Base-by-base conservation (phyloP, 2,888 invertebrate species). In the Cheilosia soror region DNA sequence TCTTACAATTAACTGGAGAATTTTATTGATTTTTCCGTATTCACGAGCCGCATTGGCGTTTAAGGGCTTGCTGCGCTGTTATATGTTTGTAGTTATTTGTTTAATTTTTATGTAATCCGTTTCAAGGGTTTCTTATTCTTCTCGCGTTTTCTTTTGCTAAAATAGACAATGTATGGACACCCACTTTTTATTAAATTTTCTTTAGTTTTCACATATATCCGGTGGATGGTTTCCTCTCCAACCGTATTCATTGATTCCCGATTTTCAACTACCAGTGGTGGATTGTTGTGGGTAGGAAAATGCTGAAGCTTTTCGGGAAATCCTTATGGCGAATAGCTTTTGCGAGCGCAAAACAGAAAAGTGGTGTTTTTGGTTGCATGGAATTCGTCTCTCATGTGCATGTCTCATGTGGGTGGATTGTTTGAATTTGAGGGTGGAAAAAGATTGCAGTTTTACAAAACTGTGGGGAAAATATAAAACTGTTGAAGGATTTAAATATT, bases 11-110 rank as follows among this genome's bases (percentile, higher is more conserved):
- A 31, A 55, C 37, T 66, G 37, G 9, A 42, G 13, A 60, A 58
- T 53, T 63, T 60, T 84, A 84, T 84, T 66, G 84, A 84, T 84
- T 84, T 78, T 84, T 84, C 79, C 79, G 20, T 75, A 71, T 57
- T 29, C 49, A 13, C 65, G 57, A 75, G 7, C 49, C 25, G 65
- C 55, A 57, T 65, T 65, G 58, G 60, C 6, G 44, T 75, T 44
- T 1, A 51, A 58, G 25, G n/a, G 44, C 37, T 60, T 9, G 15
- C 42, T 40, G 31, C 55, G 55, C 37, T 66, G 44, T 27, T 37
- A 29, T 63, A 6, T 20, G 44, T 27, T 5, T 20, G 20, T 20
- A 44, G 15, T n/a, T 11, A n/a, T 47, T 66, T 20, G 20, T 20
- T 37, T 44, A 4, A 65, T 13, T 44, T 79, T 60, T 58, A 62